A percentile compares a stretch with the other conserved stretches of the same genome.
phyloP scores from a whole-genome alignment of 1,140 invertebrate genomes.

The Asobara japonica region DNA sequence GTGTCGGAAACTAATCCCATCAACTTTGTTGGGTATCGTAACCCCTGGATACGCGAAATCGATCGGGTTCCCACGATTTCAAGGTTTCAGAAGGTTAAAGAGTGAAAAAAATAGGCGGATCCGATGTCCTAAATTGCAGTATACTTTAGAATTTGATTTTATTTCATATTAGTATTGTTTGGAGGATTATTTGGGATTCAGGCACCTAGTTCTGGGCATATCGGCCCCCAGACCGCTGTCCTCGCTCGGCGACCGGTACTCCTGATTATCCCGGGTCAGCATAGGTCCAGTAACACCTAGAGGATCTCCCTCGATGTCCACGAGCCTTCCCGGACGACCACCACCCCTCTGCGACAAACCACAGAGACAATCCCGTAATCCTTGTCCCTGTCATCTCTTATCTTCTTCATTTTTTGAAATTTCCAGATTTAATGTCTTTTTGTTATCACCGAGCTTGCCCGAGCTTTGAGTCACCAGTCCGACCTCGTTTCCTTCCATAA shows the following conservation, averaged over 20 bases:
- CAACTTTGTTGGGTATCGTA: not conserved
- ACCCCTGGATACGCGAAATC: slow-evolving; percentile 4
- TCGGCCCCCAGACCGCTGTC: slow-evolving; percentile 84
- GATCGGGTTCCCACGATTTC: not conserved
- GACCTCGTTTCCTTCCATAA: slow-evolving; percentile 15
- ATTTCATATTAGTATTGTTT: not conserved
- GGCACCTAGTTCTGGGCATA: slow-evolving; percentile 71
- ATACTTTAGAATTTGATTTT: not conserved
- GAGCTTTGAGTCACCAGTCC: slow-evolving; percentile 31
- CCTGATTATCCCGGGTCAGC: slow-evolving; percentile 65
- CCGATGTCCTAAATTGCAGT: not conserved
- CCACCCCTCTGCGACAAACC: slow-evolving; percentile 63
- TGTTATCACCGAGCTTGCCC: slow-evolving; percentile 34
- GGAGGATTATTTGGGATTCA: slow-evolving; percentile 3
- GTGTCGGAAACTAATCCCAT: not conserved
- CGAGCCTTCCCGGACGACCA: slow-evolving; percentile 66
- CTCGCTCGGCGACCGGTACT: slow-evolving; percentile 82
- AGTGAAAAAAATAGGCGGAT: not conserved
- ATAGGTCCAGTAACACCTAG: slow-evolving; percentile 65
- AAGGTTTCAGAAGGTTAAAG: not conserved
- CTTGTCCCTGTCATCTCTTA: slow-evolving; percentile 7
- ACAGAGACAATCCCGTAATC: slow-evolving; percentile 52
- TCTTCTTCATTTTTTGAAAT: slow-evolving; percentile 8
- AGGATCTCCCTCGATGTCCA: slow-evolving; percentile 71
- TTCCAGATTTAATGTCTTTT: slow-evolving; percentile 20